Base-by-base conservation (phyloP, 2,888 invertebrate species). In the Ochropacha duplaris region DNA sequence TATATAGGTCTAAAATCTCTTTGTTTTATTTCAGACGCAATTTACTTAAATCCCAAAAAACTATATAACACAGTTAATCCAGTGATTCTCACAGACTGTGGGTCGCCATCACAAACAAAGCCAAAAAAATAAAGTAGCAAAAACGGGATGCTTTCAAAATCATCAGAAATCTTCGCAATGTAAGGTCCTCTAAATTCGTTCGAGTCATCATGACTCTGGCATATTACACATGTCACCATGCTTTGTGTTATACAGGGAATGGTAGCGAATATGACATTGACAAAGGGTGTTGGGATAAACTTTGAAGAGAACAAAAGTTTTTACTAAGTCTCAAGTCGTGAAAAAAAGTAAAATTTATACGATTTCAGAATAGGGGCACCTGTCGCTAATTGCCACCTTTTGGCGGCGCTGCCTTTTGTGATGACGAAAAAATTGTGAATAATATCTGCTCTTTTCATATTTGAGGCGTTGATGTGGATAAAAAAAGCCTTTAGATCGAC, bases 371-470 rank as follows among this genome's bases (percentile, higher is more conserved):
- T 84, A 75, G 79, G 78, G 85, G 84, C 90, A 92, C 92, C 92
- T 92, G 92, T 91, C 85, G 76, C 88, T 92, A 92, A 92, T 92
- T 91, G 88, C 91, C 90, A 90, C 87, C 90, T 90, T 90, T 90
- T 86, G 90, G 87, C 91, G 91, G 90, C 79, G 72, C 73, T 71
- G 55, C 69, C 77, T 78, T 87, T 87, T 84, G 79, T 79, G 76
- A 81, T 52, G 19, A 31, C 69, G 74, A 69, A 75, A 77, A 80
- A 77, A 79, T 78, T 70, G 54, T 62, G 62, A 64, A 64, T 68
- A 67, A 67, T 69, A 69, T 67, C 59, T 54, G 55, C 44, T 22
- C 57, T 49, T n/a, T 60, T 31, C 31, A 19, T 31, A 22, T 52
- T 22, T 28, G 50, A 28, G 50, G 50, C 44, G 44, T 44, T 44